Conservation (phyloP, 1,140 invertebrate species). For the Drosophila navojoa region DNA sequence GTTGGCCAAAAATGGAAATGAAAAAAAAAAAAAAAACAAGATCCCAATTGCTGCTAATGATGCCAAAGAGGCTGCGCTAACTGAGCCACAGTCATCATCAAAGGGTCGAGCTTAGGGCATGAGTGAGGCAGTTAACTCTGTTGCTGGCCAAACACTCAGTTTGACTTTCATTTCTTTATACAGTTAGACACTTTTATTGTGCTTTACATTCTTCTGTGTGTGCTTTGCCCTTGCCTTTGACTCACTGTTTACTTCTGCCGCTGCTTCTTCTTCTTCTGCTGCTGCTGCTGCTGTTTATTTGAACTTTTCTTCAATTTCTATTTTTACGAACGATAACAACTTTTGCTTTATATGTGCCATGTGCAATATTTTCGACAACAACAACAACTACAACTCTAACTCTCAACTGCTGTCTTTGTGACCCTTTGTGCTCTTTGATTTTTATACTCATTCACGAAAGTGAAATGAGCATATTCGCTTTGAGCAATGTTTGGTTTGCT, state of each 20-base stretch:
- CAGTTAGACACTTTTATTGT: conserved; percentile 80
- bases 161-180: conserved; percentile 78
- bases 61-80: conserved; percentile 57
- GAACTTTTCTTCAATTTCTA: conserved; percentile 76
- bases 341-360: conserved; percentile 47
- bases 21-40: conserved; percentile 20
- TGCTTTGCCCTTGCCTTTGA: conserved; percentile 37
- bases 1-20: conserved; percentile 21
- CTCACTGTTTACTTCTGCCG: conserved; percentile 56
- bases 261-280: conserved; percentile 55
- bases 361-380: conserved; percentile 61
- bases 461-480: no score
- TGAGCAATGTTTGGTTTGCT: no score
- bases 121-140: not conserved
- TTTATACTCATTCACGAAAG: no score
- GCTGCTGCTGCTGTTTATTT: conserved; percentile 60
- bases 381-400: conserved; percentile 30
- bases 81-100: not conserved
- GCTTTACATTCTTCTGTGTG: conserved; percentile 60
- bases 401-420: not conserved
- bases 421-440: conserved; percentile 5
- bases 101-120: not conserved
- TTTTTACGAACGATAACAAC: conserved; percentile 71
- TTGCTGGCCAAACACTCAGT: conserved; percentile 39
- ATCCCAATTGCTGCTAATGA: conserved; percentile 69